Evolutionary conservation across 1,140 invertebrate species (phyloP).

Genomic region (Apis cerana): DNA sequence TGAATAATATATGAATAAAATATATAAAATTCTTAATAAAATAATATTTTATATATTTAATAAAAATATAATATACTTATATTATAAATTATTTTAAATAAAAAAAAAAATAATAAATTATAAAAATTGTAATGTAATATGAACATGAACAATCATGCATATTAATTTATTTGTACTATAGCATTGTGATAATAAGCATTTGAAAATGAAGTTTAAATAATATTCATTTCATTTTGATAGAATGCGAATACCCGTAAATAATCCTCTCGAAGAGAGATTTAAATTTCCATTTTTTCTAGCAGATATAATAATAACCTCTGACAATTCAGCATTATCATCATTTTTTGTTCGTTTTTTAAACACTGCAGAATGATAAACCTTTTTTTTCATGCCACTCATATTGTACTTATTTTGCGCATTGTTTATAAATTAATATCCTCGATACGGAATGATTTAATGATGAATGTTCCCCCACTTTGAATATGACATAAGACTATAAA

Average conservation of each 20-base stretch:
- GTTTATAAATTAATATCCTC: constrained; percentile 25
- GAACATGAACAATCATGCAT: constrained; percentile 26
- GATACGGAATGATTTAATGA: constrained; percentile 37
- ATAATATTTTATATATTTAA: constrained; percentile 8
- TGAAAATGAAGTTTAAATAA: constrained; percentile 4
- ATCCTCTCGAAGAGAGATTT: constrained; percentile 88
- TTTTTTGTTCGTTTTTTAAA: constrained; percentile 86
- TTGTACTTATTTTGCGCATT: constrained; percentile 30
- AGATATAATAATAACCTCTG: constrained; percentile 87
- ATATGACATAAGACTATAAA: not conserved
- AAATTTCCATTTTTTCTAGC: constrained; percentile 90
- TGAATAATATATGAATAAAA: not conserved
- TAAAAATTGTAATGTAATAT: constrained; percentile 34
- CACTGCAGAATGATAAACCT: constrained; percentile 82
- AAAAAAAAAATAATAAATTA: constrained; percentile 34
- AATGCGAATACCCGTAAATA: constrained; percentile 85
- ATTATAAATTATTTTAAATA: not conserved
- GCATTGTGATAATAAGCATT: constrained; percentile 40
- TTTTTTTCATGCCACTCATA: constrained; percentile 66
- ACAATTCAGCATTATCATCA: constrained; percentile 85
- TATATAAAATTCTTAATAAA: not conserved
- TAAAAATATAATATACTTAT: not conserved
- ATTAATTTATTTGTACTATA: constrained; percentile 8
- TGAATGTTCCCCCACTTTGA: constrained; percentile 2
- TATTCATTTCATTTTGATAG: constrained; percentile 27